These are phyloP conservation scores for Patella pellucida DNA, from an alignment of 2,888 invertebrate genomes.

Conservation along the genomic window DNA sequence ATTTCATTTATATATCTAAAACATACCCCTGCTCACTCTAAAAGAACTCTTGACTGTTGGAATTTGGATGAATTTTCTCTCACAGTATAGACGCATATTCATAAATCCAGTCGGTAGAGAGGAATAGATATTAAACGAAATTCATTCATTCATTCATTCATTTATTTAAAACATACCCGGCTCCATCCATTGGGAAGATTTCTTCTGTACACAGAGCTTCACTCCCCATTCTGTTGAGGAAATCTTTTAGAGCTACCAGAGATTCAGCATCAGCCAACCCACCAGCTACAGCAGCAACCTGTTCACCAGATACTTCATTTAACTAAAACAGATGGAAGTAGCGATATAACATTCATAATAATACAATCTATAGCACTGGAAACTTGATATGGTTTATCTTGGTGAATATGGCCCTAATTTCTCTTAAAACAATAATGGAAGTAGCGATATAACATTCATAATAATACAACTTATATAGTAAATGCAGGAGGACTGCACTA, in stretches of 20 bases:
- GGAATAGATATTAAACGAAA: neutral
- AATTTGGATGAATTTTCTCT: neutral
- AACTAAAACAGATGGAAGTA: slow-evolving; percentile 35
- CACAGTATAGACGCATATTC: neutral
- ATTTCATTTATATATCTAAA: too few species aligned
- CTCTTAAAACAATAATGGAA: too few species aligned
- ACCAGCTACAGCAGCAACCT: slow-evolving; percentile 88
- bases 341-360: too few species aligned
- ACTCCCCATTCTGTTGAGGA: slow-evolving; percentile 87
- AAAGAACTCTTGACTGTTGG: too few species aligned
- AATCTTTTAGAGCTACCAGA: slow-evolving; percentile 91
- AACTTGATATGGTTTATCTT: too few species aligned
- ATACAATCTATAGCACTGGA: too few species aligned
- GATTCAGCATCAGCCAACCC: slow-evolving; percentile 92
- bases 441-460: too few species aligned
- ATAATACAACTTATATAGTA: too few species aligned
- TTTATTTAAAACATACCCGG: slow-evolving; percentile 56
- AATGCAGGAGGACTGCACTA: too few species aligned
- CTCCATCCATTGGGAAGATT: slow-evolving; percentile 79
- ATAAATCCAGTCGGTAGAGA: neutral
- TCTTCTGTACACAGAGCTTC: slow-evolving; percentile 92
- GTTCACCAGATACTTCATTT: slow-evolving; percentile 72
- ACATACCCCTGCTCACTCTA: too few species aligned
- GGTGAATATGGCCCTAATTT: too few species aligned
- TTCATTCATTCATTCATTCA: slow-evolving; percentile 2